Evolutionary conservation across 2,888 invertebrate genomes (phyloP), one percentile per base, ranked within the genome.

Genomic region (Amphimallon solstitiale): DNA sequence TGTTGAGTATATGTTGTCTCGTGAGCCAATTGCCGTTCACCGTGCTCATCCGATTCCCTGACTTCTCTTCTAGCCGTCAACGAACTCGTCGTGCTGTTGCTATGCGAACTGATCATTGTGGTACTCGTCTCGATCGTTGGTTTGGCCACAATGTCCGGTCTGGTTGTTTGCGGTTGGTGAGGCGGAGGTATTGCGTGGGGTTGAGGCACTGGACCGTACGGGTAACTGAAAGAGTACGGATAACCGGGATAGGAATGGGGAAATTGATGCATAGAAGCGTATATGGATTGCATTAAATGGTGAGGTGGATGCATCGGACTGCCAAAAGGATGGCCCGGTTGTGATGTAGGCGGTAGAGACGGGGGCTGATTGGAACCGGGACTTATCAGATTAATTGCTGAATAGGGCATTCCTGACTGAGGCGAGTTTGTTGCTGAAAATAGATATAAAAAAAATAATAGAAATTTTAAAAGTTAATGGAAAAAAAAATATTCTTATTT

Each of bases 161-260:
- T 15, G 43, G 59, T 51, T 54, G 49, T 52, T 29, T 54, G 12
- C 45, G 66, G 60, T 59, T 67, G 67, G 35, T 67, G 86, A 75
- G 90, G 88, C 1, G 90, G 91, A 12, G 90, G 90, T 77, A 90
- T 89, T 4, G 91, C 88, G 74, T 90, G 91, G 1, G 92, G 91
- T 75, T 90, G 91, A 7, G 91, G 90, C 2, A 91, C 90, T 67
- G 90, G 89, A 5, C 88, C 89, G 73, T 93, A 89, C 1, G 90
- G 88, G 76, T 88, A 88, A 61, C 90, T 87, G 80, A 89, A 89
- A 43, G 89, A 88, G 76, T 90, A 90, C 38, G 89, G 89, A 65
- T 89, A 87, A 79, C 90, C 91, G 9, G 90, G 88, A 74, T 90
- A 88, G 37, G 88, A 86, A 73, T 88, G 88, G 46, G 86, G 87